Percentiles rank a stretch among this genome's conserved stretches.
These are phyloP conservation scores for Camelus bactrianus DNA, from an alignment of 2,113 vertebrate genomes.

Conservation along the genomic window DNA sequence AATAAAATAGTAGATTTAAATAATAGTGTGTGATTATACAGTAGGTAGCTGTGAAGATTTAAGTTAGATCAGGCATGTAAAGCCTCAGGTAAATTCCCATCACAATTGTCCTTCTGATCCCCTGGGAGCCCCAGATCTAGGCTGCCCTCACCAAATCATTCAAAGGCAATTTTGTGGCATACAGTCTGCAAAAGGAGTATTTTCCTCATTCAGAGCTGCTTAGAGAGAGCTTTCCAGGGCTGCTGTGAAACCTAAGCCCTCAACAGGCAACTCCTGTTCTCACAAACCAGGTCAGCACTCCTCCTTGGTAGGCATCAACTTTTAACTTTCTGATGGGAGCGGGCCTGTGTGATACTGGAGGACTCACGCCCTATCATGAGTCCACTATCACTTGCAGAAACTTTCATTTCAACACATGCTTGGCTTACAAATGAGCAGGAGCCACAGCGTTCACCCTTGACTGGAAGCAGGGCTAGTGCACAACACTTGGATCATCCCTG, in stretches of 20 bases:
- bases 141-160: neutral
- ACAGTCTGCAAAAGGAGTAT: neutral
- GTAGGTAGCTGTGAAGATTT: neutral
- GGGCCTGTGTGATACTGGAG: neutral
- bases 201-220: neutral
- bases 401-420: neutral
- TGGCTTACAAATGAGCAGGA: neutral
- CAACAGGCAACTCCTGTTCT: neutral
- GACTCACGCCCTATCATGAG: neutral
- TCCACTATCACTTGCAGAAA: neutral
- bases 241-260: neutral
- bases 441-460: neutral
- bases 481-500: neutral
- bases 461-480: neutral
- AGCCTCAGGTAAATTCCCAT: neutral
- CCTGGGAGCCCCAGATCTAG: neutral
- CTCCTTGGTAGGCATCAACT: neutral
- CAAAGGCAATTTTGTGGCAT: neutral
- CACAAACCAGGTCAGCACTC: conserved; percentile 12
- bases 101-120: neutral
- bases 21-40: neutral
- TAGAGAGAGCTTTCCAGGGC: neutral
- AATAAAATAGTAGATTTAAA: neutral
- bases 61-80: neutral
- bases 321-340: neutral